Base-by-base conservation (phyloP, 2,888 invertebrate species). In the Lycocerus yunnanus region DNA sequence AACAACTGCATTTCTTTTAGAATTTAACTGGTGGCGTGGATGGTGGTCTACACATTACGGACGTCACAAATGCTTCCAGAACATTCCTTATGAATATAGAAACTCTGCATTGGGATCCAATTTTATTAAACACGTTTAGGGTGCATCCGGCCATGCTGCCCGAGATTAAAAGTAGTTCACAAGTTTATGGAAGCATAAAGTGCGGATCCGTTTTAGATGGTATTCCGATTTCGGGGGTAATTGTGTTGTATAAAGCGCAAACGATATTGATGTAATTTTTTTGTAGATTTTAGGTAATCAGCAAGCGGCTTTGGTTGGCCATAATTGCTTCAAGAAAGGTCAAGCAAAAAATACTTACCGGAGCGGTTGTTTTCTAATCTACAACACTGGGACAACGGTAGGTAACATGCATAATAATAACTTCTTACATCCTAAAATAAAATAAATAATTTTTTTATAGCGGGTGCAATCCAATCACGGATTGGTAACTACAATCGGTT, bases 41-140 rank as follows among this genome's bases (percentile, higher is more conserved):
- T 20, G 90, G 90, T 21, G 93, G 93, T 0, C 87, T 94, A 10
- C 97, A 98, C 85, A 88, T 94, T 0, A 99, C 99, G 0, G 99
- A 99, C 87, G 97, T 98, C 0, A 97, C 98, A 58, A 99, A 99
- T 87, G 99, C 99, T 14, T 97, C 97, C 58, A 91, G 98, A 78
- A 99, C 98, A 11, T 95, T 97, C 90, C 90, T 99, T 1, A 97
- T 99, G 97, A 97, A 98, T 85, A 89, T 98, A 70, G 91, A 92
- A 80, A 93, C 92, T 18, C 88, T 96, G 20, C 89, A 95, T 81
- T 98, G 98, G 98, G 97, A 98, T 86, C 89, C 91, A 14, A 89
- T 93, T 76, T 88, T 99, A 58, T 92, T 97, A 84, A 90, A 93
- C 69, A 97, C 97, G 85, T 99, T 98, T 87, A 92, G 93, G 78